Evolutionary conservation across 53 echinoderm and acorn worm species (phyloP).

Genomic region (Antedon mediterranea): DNA sequence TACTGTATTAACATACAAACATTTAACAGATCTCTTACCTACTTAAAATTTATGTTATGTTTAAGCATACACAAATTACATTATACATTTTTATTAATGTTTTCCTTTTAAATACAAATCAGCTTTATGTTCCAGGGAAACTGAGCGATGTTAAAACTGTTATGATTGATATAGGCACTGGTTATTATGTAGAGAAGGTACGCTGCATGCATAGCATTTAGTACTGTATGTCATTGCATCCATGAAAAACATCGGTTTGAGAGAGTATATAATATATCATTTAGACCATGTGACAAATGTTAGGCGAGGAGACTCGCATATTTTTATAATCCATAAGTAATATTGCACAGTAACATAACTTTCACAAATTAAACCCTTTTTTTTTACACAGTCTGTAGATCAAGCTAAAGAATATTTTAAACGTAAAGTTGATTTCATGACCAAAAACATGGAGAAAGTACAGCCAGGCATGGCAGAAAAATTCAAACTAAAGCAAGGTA

Average conservation of each 20-base stretch:
- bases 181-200: conserved; percentile 96
- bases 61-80: no score
- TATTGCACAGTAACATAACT: no score
- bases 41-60: no score
- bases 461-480: conserved; percentile 81
- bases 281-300: no score
- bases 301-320: no score
- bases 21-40: no score
- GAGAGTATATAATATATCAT: no score
- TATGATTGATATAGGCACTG: conserved; percentile 93
- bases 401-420: conserved; percentile 84
- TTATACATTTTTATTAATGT: background rate
- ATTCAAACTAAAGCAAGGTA: conserved; percentile 95
- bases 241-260: no score
- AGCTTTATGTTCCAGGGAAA: conserved; percentile 94
- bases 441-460: conserved; percentile 86
- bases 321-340: no score
- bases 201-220: conserved; percentile 13
- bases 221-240: no score
- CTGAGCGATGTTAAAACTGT: conserved; percentile 86
- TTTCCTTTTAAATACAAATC: background rate
- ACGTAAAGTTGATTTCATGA: conserved; percentile 89
- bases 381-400: conserved; percentile 43
- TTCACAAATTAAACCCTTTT: background rate
- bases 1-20: no score